Conservation (phyloP, 2,888 invertebrate species). For the Ligdia adustata region DNA sequence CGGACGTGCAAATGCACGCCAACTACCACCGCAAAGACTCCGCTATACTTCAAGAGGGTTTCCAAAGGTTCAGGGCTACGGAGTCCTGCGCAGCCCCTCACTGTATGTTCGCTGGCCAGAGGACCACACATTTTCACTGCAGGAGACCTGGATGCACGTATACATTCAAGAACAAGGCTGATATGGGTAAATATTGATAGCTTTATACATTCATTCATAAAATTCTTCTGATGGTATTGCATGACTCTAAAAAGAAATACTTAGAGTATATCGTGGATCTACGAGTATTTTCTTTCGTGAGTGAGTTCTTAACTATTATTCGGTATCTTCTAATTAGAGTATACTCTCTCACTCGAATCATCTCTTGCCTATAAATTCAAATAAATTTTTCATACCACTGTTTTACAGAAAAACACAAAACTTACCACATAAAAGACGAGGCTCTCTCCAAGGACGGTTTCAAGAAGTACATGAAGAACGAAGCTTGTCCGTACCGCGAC, state of each 20-base stretch:
- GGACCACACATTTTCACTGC: constrained; percentile 99
- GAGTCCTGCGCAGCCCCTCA: constrained; percentile 96
- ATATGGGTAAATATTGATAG: constrained; percentile 94
- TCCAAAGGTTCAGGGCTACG: constrained; percentile 97
- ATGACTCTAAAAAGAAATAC: no score
- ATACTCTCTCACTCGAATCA: no score
- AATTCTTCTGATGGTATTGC: no score
- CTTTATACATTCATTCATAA: no score
- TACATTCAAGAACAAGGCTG: constrained; percentile 99
- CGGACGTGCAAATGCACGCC: constrained; percentile 99
- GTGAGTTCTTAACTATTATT: no score
- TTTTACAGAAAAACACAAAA: constrained; percentile 99
- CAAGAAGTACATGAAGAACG: constrained; percentile 99
- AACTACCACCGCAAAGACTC: constrained; percentile 99
- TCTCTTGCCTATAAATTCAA: no score
- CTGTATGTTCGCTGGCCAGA: constrained; percentile 96
- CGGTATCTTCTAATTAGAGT: no score
- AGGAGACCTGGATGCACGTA: constrained; percentile 94
- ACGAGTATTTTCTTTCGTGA: no score
- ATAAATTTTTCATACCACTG: no score
- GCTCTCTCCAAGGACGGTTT: constrained; percentile 97
- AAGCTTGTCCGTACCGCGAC: constrained; percentile 94
- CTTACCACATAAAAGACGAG: constrained; percentile 98
- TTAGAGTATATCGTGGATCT: no score
- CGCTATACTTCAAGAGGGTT: constrained; percentile 98